Evolutionary conservation across 2,888 invertebrate genomes (phyloP).

Genomic region (Calliphora vomitoria): DNA sequence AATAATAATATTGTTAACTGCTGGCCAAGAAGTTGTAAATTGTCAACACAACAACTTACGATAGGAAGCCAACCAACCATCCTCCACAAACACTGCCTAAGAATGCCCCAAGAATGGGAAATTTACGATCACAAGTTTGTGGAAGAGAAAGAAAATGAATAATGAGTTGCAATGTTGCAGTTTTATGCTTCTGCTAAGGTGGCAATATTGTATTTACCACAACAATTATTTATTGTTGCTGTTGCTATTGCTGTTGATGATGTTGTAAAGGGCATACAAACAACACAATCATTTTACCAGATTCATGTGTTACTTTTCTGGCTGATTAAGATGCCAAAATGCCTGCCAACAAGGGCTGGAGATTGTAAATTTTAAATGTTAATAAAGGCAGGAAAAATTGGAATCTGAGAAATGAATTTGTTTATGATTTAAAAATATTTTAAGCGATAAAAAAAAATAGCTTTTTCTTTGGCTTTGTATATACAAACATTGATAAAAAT

Average conservation of each 20-base stretch:
- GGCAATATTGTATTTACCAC: constrained; percentile 55
- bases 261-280: too few species aligned
- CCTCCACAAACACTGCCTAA: neutral
- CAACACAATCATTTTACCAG: neutral
- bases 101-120: neutral
- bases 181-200: constrained; percentile 71
- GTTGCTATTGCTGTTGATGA: neutral
- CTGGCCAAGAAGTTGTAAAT: constrained; percentile 73
- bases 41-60: constrained; percentile 63
- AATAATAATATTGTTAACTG: constrained; percentile 63
- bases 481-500: constrained; percentile 10
- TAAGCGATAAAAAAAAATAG: neutral
- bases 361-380: constrained; percentile 56
- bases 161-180: constrained; percentile 52
- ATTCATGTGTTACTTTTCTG: constrained; percentile 24
- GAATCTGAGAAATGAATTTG: neutral
- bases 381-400: neutral
- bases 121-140: constrained; percentile 55
- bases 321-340: constrained; percentile 67
- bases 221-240: constrained; percentile 71
- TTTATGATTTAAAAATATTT: neutral
- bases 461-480: too few species aligned
- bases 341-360: constrained; percentile 37
- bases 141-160: constrained; percentile 63
- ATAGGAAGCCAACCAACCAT: constrained; percentile 44